Percentiles rank a stretch among this genome's conserved stretches.
These are phyloP conservation scores for Meliscaeva auricollis DNA, from an alignment of 2,888 invertebrate species.

Conservation along the genomic window DNA sequence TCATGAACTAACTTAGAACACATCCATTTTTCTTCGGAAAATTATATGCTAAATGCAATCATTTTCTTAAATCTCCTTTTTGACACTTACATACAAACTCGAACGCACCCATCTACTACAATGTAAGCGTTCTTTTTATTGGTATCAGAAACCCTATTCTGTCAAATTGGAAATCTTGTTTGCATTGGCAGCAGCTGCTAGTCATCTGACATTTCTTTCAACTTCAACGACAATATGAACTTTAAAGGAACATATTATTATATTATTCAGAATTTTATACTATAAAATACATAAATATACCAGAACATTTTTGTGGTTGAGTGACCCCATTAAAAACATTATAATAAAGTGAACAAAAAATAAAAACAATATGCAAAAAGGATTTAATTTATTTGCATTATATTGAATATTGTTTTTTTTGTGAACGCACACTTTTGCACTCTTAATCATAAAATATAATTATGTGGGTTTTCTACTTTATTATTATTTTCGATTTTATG, in stretches of 20 bases:
- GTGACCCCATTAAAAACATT: conserved; percentile 20
- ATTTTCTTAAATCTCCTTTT: too few relatives aligned
- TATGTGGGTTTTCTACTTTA: conserved; percentile 27
- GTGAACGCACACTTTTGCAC: conserved; percentile 30
- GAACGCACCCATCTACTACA: too few relatives aligned
- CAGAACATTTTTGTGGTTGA: conserved; percentile 5
- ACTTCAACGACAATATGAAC: background rate
- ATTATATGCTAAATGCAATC: too few relatives aligned
- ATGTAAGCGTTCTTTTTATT: too few relatives aligned
- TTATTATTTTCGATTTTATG: conserved; percentile 33
- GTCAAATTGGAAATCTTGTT: too few relatives aligned
- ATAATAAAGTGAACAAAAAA: background rate
- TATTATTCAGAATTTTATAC: background rate
- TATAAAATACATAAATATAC: background rate
- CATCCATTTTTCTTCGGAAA: too few relatives aligned
- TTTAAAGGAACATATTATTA: background rate
- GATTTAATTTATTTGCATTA: conserved; percentile 33
- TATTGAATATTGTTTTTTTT: background rate
- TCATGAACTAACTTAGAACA: too few relatives aligned
- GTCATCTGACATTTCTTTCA: background rate
- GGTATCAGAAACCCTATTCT: too few relatives aligned
- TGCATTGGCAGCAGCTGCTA: too few relatives aligned
- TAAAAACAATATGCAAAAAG: conserved; percentile 13
- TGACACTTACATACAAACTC: too few relatives aligned
- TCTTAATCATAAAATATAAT: conserved; percentile 60